Conservation (phyloP, 2,113 vertebrate genomes). For the Carassius gibelio region DNA sequence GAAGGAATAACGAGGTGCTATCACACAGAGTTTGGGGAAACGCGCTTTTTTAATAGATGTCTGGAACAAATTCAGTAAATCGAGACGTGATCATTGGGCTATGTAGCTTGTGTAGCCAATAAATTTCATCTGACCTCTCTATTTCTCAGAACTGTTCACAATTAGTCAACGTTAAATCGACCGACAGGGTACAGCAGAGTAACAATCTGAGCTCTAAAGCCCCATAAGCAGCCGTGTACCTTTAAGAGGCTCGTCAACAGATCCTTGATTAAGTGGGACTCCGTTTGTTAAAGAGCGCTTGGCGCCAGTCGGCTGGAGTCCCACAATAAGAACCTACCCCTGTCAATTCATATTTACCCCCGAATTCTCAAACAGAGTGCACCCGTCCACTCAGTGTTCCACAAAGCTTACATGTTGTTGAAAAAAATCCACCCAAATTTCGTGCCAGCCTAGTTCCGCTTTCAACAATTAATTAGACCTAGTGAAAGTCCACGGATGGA, state of each 20-base stretch:
- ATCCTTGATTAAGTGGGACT: conserved; percentile 77
- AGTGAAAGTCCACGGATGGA: not conserved
- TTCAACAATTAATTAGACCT: conserved; percentile 15
- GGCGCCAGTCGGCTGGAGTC: conserved; percentile 89
- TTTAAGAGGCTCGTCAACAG: conserved; percentile 68
- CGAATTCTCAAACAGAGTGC: conserved; percentile 74
- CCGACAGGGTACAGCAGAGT: conserved; percentile 25
- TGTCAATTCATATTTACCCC: conserved; percentile 90
- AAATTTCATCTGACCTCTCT: not conserved
- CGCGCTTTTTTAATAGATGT: not conserved
- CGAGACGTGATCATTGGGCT: not conserved
- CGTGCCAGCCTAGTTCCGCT: conserved; percentile 3
- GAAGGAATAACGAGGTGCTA: not conserved
- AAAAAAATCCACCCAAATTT: conserved; percentile 5
- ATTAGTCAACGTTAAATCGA: not conserved
- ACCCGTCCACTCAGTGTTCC: conserved; percentile 61
- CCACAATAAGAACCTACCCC: conserved; percentile 87
- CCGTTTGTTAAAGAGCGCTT: conserved; percentile 78
- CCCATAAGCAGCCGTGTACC: conserved; percentile 62
- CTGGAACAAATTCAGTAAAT: not conserved
- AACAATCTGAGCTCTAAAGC: conserved; percentile 17
- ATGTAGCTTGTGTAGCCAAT: not conserved
- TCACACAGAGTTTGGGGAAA: not conserved
- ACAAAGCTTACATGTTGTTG: conserved; percentile 54
- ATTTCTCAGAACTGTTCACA: not conserved